These are phyloP conservation scores for Oncorhynchus mykiss DNA, from an alignment of 2,113 vertebrate genomes.

Conservation along the genomic window DNA sequence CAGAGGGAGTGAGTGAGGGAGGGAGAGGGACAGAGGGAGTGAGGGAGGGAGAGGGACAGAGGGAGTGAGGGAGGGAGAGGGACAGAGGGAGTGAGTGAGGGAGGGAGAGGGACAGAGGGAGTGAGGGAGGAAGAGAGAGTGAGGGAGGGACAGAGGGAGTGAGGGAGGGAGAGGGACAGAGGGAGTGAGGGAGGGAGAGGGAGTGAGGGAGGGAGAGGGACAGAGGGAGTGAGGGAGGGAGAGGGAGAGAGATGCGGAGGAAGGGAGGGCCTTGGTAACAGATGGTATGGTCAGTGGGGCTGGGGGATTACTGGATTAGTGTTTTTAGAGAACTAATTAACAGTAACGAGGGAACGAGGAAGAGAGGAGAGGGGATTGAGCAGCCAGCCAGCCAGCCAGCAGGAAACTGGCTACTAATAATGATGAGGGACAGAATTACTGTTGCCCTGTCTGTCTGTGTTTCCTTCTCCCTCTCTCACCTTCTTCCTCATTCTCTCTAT, in stretches of 20 bases:
- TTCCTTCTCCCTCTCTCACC: not conserved
- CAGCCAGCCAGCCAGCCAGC: slow-evolving; percentile 7
- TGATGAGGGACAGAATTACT: slow-evolving; percentile 7
- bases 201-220: too few species aligned
- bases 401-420: slow-evolving; percentile 13
- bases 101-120: too few species aligned
- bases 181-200: too few species aligned
- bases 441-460: slow-evolving; percentile 3
- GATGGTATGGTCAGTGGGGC: slow-evolving; percentile 59
- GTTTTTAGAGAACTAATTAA: slow-evolving; percentile 59
- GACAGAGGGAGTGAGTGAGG: too few species aligned
- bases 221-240: not conserved
- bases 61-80: not conserved
- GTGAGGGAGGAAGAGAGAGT: too few species aligned
- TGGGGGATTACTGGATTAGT: slow-evolving; percentile 67
- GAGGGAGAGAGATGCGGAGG: not conserved
- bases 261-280: slow-evolving; percentile 42
- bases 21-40: not conserved
- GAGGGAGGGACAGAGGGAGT: too few species aligned
- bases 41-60: not conserved
- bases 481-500: not conserved
- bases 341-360: slow-evolving; percentile 23
- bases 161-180: not conserved
- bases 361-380: not conserved
- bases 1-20: not conserved